Base-by-base conservation (phyloP, 2,113 vertebrate species). In the Sylvilagus bachmani region DNA sequence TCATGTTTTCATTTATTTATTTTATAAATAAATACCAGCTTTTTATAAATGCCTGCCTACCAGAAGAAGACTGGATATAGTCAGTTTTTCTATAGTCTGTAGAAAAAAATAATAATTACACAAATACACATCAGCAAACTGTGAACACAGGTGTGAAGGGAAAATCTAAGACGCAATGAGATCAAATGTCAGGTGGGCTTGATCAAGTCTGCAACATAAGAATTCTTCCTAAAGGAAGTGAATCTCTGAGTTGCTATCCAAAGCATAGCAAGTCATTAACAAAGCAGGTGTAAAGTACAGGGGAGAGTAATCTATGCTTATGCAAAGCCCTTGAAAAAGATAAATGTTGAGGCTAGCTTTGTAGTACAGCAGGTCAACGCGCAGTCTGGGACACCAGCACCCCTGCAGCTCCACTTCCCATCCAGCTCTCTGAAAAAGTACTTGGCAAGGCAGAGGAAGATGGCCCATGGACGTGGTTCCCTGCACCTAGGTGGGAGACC, bases 51-150 rank as follows among this genome's bases (percentile, higher is more conserved):
- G 70, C 2, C 12, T 64, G 6, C 1, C 38, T 62, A 51, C 64
- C 13, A 87, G 66, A 58, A 38, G 27, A 36, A n/a, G 77, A 55
- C 44, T 21, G 6, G 21, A 58, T 9, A 70, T 31, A 80, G 33
- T 29, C 12, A 66, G 11, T 6, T 24, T 71, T 88, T 49, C 33
- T 36, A 16, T 53, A 70, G 7, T 22, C 78, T 25, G 27, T 6
- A 75, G 27, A 58, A 55, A 75, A 86, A 89, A 83, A 24, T 66
- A 75, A 62, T 84, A 82, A 29, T 69, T 21, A 86, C 8, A 88
- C 9, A 80, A 74, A 71, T 66, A 89, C 12, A 24, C 24, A 61
- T 49, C 4, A 36, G 6, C 25, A 89, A 86, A 75, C 0, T n/a
- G 3, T 88, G 38, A 69, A 33, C 29, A 33, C 7, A 44, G 38